phyloP scores from a whole-genome alignment of 2,888 invertebrate species.

The Hoplodrina ambigua region DNA sequence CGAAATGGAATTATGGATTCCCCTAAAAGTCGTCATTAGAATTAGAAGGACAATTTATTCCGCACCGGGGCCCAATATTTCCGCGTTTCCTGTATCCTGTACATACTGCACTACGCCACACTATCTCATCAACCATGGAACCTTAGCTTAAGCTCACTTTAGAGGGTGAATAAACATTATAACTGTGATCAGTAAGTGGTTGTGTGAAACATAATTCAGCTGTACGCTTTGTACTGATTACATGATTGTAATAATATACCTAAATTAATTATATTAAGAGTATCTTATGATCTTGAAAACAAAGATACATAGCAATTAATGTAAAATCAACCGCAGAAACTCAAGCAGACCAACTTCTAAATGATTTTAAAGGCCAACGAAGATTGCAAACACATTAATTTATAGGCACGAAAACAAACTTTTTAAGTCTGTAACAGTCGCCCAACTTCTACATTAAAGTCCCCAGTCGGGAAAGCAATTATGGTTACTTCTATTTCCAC shows the following conservation, averaged over 20 bases:
- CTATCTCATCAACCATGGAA: constrained; percentile 46
- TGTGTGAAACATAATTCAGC: constrained; percentile 14
- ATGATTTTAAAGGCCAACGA: constrained; percentile 74
- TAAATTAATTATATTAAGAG: constrained; percentile 32
- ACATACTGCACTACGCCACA: constrained; percentile 29
- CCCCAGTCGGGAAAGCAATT: constrained; percentile 79
- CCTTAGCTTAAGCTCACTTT: constrained; percentile 33
- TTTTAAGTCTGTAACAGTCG: constrained; percentile 80
- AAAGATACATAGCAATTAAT: constrained; percentile 52
- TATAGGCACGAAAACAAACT: constrained; percentile 86
- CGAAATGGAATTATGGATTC: constrained; percentile 88
- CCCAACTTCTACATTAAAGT: constrained; percentile 88
- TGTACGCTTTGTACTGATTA: constrained; percentile 1
- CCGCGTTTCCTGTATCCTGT: constrained; percentile 64
- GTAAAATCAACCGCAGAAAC: constrained; percentile 53
- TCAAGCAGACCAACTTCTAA: constrained; percentile 59
- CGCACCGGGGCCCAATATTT: constrained; percentile 77
- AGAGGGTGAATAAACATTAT: constrained; percentile 41
- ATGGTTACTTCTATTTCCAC: constrained; percentile 81
- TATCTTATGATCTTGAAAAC: constrained; percentile 18
- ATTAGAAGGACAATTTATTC: constrained; percentile 86
- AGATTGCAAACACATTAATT: constrained; percentile 88
- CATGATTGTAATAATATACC: background rate
- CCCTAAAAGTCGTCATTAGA: constrained; percentile 88
- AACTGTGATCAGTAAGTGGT: constrained; percentile 36